Percentiles rank a stretch among this genome's conserved stretches.
phyloP scores from a whole-genome alignment of 2,797 vertebrate species.

The Mycteria americana region DNA sequence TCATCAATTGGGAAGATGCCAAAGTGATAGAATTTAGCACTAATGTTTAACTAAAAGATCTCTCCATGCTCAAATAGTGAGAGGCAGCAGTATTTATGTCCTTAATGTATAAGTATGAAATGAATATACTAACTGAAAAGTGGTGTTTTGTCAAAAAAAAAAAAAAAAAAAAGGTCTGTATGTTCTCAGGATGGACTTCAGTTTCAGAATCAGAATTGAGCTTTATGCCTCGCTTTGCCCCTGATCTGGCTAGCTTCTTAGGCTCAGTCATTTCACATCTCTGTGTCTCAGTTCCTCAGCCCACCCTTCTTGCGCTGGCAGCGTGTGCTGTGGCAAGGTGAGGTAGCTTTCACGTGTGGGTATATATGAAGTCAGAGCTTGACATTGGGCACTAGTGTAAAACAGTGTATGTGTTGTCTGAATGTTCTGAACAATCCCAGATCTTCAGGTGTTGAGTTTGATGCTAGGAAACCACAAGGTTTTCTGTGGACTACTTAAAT shows the following conservation, averaged over 20 bases:
- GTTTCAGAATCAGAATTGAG: neutral
- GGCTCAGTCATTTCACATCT: neutral
- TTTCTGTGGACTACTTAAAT: neutral
- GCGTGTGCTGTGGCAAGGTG: neutral
- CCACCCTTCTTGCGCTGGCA: neutral
- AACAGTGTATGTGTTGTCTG: neutral
- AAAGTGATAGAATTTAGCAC: neutral
- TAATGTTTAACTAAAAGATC: neutral
- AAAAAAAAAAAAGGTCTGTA: too few relatives aligned
- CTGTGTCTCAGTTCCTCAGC: neutral
- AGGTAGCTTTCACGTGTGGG: neutral
- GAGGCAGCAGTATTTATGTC: neutral
- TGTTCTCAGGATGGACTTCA: neutral
- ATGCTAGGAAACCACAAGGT: neutral
- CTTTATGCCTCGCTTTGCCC: neutral
- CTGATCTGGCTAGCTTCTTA: neutral
- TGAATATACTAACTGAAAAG: neutral
- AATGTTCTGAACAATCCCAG: neutral
- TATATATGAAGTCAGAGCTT: neutral
- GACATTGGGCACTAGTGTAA: neutral
- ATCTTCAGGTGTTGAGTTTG: neutral
- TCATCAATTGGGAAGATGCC: neutral
- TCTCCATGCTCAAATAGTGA: neutral
- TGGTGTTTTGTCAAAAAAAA: neutral
- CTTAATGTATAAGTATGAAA: neutral